Conservation (phyloP, 2,113 vertebrate genomes). For the Corythornis cristatus region DNA sequence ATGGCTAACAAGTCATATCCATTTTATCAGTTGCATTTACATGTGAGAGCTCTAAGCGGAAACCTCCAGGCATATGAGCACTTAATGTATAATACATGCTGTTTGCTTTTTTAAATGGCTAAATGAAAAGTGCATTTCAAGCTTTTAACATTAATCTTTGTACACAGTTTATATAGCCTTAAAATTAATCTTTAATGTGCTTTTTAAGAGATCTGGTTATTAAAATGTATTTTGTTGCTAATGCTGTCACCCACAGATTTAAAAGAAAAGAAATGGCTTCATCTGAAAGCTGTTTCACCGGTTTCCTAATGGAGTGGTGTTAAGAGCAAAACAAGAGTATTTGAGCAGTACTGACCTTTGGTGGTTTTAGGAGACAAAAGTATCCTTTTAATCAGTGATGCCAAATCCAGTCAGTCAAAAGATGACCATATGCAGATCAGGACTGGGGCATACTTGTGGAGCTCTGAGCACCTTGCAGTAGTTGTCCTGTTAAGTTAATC, state of each 20-base stretch:
- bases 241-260: neutral
- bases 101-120: neutral
- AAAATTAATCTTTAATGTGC: neutral
- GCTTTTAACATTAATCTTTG: neutral
- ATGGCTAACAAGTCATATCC: neutral
- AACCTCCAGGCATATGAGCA: neutral
- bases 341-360: neutral
- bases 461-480: neutral
- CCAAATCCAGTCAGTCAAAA: neutral
- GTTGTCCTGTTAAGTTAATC: neutral
- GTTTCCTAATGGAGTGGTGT: neutral
- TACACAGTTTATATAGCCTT: neutral
- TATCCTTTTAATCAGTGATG: neutral
- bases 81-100: conserved; percentile 33
- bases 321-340: neutral
- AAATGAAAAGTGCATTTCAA: neutral
- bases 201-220: neutral
- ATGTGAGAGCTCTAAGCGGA: neutral
- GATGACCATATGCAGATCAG: neutral
- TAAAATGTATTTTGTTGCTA: neutral
- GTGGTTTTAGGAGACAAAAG: neutral
- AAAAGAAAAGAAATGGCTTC: neutral
- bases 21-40: neutral
- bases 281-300: neutral
- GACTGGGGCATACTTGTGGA: neutral